Base-by-base conservation (phyloP, 1,140 invertebrate species). In the Eupristina koningsbergeri region DNA sequence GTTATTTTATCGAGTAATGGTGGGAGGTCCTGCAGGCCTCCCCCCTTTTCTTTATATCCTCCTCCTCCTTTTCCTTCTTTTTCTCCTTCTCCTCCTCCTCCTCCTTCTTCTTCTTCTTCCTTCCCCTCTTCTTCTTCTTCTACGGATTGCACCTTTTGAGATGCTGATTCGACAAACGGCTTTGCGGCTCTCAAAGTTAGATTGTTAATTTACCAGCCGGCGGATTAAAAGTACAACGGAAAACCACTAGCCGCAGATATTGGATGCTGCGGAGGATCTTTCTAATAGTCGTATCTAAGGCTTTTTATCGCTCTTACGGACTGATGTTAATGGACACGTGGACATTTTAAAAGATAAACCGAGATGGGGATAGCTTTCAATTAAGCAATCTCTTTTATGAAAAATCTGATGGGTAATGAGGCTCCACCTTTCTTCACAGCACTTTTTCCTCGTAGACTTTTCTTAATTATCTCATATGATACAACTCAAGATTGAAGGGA, bases 131-230 rank as follows among this genome's bases (percentile, higher is more conserved):
- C 29, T 76, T 67, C 63, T 64, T 34, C 34, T 22, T 36, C 31
- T 22, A 0, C 47, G 29, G 50, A 3, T 26, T 15, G 36, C 22
- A 26, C n/a, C 50, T 50, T 74, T 74, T 47, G 73, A 36, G 61
- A 26, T 34, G 76, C 76, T 78, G 76, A 41, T 80, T 80, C 77
- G 77, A 41, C 63, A 45, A 41, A 34, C 29, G 36, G 71, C 67
- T 81, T 81, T 74, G 80, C 71, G 80, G 69, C 80, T 81, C 61
- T 47, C 36, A 29, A 80, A 84, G 67, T 84, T 84, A 80, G 77
- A 84, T 84, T 79, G 76, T 84, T 84, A 79, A 84, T 79, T 84
- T 74, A 63, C 39, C 82, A 31, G 63, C 39, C 36, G 3, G 19
- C 17, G 47, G 75, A 83, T 83, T 83, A 83, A 83, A 78, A 83